Conservation (phyloP, 2,113 vertebrate species). For the Plestiodon gilberti region DNA sequence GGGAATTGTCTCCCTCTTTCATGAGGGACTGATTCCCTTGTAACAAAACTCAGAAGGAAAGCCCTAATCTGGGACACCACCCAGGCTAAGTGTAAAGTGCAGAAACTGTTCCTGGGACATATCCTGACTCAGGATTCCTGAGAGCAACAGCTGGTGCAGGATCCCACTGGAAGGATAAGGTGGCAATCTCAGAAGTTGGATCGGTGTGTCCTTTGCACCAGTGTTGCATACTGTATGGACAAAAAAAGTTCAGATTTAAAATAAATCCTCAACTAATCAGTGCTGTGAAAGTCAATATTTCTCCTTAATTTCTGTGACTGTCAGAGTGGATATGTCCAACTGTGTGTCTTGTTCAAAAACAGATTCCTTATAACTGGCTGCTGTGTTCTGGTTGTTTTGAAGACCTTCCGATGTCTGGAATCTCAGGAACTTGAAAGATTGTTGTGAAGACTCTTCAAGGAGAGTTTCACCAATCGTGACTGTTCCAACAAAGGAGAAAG, state of each 20-base stretch:
- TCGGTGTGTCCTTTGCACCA: no score
- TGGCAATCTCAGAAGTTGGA: slow-evolving; percentile 1
- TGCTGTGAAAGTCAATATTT: not conserved
- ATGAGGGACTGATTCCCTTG: not conserved
- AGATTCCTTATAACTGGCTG: slow-evolving; percentile 9
- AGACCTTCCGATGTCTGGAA: not conserved
- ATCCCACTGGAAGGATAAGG: not conserved
- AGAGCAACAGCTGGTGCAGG: not conserved
- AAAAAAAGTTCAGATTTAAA: not conserved
- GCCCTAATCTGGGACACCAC: not conserved
- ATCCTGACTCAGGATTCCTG: no score
- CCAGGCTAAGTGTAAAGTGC: not conserved
- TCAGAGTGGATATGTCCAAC: not conserved
- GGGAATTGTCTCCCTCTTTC: not conserved
- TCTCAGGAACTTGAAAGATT: slow-evolving; percentile 20
- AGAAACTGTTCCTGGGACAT: not conserved
- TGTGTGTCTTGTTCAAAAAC: slow-evolving; percentile 11
- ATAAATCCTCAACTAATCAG: not conserved
- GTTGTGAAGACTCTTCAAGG: not conserved
- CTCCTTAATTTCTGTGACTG: not conserved
- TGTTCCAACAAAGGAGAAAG: slow-evolving; percentile 10
- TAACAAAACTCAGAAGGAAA: not conserved
- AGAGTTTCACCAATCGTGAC: not conserved
- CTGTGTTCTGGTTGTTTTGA: not conserved
- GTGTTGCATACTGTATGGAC: no score